Conservation (phyloP, 2,888 invertebrate species). For the Leptinotarsa haldemani region DNA sequence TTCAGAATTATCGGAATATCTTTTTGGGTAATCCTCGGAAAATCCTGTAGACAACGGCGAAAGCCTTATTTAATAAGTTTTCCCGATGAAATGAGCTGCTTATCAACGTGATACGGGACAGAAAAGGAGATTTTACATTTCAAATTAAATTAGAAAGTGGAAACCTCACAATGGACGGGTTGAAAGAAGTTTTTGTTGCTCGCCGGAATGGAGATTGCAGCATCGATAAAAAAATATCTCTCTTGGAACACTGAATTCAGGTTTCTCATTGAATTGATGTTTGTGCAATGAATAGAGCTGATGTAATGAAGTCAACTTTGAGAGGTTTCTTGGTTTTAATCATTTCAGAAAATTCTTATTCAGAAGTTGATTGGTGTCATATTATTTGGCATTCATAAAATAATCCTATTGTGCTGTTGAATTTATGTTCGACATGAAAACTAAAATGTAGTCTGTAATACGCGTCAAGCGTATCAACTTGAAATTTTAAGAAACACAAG, state of each 20-base stretch:
- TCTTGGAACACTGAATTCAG: not conserved
- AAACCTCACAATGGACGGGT: not conserved
- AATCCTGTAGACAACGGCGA: conserved; percentile 8
- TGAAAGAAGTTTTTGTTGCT: not conserved
- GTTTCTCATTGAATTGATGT: not conserved
- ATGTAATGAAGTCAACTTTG: not conserved
- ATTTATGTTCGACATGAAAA: too few relatives aligned
- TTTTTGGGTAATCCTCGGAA: conserved; percentile 5
- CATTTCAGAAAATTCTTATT: not conserved
- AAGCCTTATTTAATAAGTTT: conserved; percentile 12
- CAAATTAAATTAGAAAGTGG: conserved; percentile 4
- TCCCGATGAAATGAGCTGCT: not conserved
- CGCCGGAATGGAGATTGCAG: not conserved
- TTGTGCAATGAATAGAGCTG: not conserved
- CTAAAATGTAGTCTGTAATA: too few relatives aligned
- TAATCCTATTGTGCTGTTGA: too few relatives aligned
- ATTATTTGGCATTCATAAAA: too few relatives aligned
- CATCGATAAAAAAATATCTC: not conserved
- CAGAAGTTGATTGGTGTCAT: not conserved
- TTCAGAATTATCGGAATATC: conserved; percentile 14
- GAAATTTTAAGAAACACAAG: too few relatives aligned
- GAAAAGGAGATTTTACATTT: conserved; percentile 12
- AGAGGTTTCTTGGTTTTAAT: not conserved
- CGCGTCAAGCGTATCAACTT: too few relatives aligned
- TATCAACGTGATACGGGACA: conserved; percentile 11